Evolutionary conservation across 2,797 vertebrate species (phyloP).

Genomic region (Morus bassanus): DNA sequence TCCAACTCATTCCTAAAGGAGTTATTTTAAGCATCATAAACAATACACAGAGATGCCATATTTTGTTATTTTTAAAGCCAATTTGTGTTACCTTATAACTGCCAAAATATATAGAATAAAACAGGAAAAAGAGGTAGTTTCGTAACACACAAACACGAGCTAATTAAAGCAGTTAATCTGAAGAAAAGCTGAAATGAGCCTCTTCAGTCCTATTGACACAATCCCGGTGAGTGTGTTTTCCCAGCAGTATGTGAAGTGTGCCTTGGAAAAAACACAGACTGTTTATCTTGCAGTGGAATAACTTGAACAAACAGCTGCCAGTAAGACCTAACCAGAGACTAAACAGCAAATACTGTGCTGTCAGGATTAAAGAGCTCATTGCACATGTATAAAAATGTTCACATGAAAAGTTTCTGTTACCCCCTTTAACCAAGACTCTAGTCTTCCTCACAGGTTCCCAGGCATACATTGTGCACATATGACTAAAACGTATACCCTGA

Average conservation of each 20-base stretch:
- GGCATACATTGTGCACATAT: too few species aligned
- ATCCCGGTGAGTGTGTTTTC: background rate
- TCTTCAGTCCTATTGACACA: background rate
- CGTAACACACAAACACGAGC: background rate
- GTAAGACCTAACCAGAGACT: background rate
- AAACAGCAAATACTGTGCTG: background rate
- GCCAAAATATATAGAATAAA: background rate
- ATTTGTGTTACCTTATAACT: background rate
- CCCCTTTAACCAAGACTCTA: background rate
- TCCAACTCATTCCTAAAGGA: background rate
- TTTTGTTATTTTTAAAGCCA: background rate
- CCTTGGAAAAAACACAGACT: background rate
- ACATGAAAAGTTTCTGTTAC: background rate
- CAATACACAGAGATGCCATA: background rate
- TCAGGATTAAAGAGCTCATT: background rate
- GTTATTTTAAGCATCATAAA: background rate
- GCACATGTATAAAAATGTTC: fast-evolving
- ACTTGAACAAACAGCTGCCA: background rate
- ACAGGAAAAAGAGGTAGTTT: background rate
- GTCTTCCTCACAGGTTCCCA: background rate
- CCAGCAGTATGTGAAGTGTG: background rate
- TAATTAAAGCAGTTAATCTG: background rate
- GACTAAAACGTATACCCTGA: background rate
- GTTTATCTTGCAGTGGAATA: background rate
- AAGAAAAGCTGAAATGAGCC: background rate